phyloP scores from a whole-genome alignment of 2,888 invertebrate species.

The Argyresthia goedartella region DNA sequence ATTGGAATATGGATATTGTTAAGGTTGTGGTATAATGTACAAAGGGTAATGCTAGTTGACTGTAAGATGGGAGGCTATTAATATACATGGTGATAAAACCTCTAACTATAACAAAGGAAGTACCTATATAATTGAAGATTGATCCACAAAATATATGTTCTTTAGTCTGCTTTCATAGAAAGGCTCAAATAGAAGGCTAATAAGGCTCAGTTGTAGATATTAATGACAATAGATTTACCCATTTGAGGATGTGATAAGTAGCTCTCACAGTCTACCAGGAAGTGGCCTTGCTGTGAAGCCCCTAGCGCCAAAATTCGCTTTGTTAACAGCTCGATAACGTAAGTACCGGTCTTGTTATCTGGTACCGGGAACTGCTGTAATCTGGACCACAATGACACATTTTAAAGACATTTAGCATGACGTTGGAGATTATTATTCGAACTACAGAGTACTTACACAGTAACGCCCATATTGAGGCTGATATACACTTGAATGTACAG shows the following conservation, averaged over 20 bases:
- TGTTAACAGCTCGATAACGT: constrained; percentile 87
- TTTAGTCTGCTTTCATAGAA: no score
- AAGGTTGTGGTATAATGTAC: no score
- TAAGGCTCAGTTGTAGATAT: no score
- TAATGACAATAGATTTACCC: constrained; percentile 39
- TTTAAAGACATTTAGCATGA: background rate
- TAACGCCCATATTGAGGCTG: constrained; percentile 69
- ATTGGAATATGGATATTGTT: constrained; percentile 2
- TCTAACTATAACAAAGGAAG: no score
- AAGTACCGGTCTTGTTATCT: constrained; percentile 91
- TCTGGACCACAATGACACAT: constrained; percentile 38
- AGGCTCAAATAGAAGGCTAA: no score
- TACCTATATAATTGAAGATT: no score
- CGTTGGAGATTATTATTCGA: background rate
- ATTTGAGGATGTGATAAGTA: constrained; percentile 84
- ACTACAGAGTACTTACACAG: constrained; percentile 57
- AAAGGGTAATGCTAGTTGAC: no score
- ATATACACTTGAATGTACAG: no score
- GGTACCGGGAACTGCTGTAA: constrained; percentile 89
- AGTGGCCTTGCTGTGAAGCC: constrained; percentile 89
- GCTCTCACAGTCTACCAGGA: constrained; percentile 95
- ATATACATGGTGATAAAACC: no score
- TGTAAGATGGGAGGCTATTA: no score
- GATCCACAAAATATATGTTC: no score
- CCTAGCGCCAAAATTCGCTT: constrained; percentile 89